These are phyloP conservation scores for Antechinus stuartii DNA, from an alignment of 2,113 vertebrate genomes.

Conservation along the genomic window DNA sequence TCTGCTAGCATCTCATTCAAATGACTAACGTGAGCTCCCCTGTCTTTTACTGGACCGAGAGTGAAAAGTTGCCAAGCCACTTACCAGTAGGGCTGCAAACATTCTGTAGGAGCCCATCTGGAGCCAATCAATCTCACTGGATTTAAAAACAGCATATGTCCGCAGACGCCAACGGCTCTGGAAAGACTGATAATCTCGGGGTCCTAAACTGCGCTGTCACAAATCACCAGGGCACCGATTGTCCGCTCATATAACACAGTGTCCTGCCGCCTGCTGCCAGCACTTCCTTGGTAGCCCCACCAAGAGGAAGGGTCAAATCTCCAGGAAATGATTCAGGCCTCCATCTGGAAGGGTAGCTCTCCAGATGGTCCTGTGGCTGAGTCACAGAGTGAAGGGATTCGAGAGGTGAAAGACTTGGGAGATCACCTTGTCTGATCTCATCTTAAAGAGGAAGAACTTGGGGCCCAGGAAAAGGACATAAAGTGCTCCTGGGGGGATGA, in stretches of 20 bases:
- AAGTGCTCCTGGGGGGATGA: neutral
- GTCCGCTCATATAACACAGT: slow-evolving; percentile 17
- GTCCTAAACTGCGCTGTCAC: slow-evolving; percentile 56
- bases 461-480: neutral
- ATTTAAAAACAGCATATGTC: slow-evolving; percentile 87
- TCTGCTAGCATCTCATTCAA: slow-evolving; percentile 73
- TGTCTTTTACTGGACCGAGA: slow-evolving; percentile 68
- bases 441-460: neutral
- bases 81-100: slow-evolving; percentile 77
- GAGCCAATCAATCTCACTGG: slow-evolving; percentile 78
- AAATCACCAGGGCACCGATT: slow-evolving; percentile 49
- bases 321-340: slow-evolving; percentile 5
- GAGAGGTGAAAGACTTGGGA: neutral
- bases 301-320: slow-evolving; percentile 36
- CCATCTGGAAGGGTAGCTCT: neutral
- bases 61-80: slow-evolving; percentile 76
- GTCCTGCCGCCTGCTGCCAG: slow-evolving; percentile 40
- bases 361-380: slow-evolving; percentile 30
- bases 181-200: slow-evolving; percentile 67
- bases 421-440: neutral
- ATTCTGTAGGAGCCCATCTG: slow-evolving; percentile 86
- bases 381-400: neutral
- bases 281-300: slow-evolving; percentile 27
- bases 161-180: slow-evolving; percentile 64
- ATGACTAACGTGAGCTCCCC: slow-evolving; percentile 69